Base-by-base conservation (phyloP, 2,888 invertebrate genomes). In the Limnephilus auricula region DNA sequence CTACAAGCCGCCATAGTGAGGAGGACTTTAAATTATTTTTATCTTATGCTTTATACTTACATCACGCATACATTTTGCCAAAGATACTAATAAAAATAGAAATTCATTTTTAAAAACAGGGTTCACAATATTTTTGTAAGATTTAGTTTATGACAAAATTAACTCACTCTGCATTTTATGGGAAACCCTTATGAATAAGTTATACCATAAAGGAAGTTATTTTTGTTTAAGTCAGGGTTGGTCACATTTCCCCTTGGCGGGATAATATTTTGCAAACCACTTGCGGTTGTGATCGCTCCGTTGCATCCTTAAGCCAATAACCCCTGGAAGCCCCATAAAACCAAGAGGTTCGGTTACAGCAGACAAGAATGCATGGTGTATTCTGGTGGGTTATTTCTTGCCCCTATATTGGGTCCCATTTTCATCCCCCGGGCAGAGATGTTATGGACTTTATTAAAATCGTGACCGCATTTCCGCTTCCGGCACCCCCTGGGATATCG, bases 361-460 rank as follows among this genome's bases (percentile, higher is more conserved):
- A 34, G 65, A 84, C 79, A 90, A 90, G 65, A 78, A 84, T 84
- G 84, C 90, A 84, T 13, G 90, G n/a, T 30, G 83, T 50, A 18
- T 82, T 84, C 78, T 45, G 32, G n/a, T 80, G 83, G 10, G 83
- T 25, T 15, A 82, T 65, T 65, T 25, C 50, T 25, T 25, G 25
- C 25, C 50, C 50, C 25, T 65, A 6, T 65, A 65, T 65, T 65
- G 25, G 30, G n/a, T 15, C 50, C 30, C 5, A 65, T n/a, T 86
- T 86, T 30, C 87, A 18, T 31, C 87, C 87, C 65, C 65, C 10
- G 15, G n/a, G 50, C 15, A 31, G 50, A 87, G 31, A 87, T 50
- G 65, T 30, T 31, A 15, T n/a, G n/a, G 50, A 45, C 65, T 65
- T 87, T 87, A 87, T 87, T 50, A 87, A 87, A 87, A 87, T 87